Evolutionary conservation across 2,888 invertebrate species (phyloP).

Genomic region (Eilema caniola): DNA sequence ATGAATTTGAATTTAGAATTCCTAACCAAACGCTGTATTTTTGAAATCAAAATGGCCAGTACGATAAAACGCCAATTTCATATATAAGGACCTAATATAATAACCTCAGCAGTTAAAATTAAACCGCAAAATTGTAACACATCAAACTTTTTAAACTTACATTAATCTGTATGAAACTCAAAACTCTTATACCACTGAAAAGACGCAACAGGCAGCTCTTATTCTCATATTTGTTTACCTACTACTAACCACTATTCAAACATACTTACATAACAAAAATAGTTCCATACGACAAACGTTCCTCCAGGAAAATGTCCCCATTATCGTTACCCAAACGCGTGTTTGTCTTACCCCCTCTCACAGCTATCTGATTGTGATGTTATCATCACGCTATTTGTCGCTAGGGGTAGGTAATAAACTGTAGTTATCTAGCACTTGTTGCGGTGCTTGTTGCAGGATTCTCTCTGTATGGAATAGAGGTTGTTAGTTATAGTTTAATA

Average conservation of each 20-base stretch:
- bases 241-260: background rate
- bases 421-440: constrained; percentile 6
- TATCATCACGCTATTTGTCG: background rate
- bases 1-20: too few species aligned
- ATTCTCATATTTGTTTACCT: background rate
- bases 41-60: too few species aligned
- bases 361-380: constrained; percentile 17
- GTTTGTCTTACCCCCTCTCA: background rate
- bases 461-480: background rate
- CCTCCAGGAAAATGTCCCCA: background rate
- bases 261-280: background rate
- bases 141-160: too few species aligned
- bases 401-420: constrained; percentile 1
- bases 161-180: too few species aligned
- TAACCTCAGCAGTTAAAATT: too few species aligned
- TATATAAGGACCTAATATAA: too few species aligned
- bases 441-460: background rate
- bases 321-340: background rate
- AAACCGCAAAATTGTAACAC: too few species aligned
- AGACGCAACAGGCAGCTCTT: background rate
- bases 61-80: too few species aligned
- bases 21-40: too few species aligned
- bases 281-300: background rate
- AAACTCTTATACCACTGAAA: background rate
- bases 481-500: background rate